A percentile compares a stretch with the other conserved stretches of the same genome.
phyloP scores from a whole-genome alignment of 2,113 vertebrate genomes.

The Regulus satrapa region DNA sequence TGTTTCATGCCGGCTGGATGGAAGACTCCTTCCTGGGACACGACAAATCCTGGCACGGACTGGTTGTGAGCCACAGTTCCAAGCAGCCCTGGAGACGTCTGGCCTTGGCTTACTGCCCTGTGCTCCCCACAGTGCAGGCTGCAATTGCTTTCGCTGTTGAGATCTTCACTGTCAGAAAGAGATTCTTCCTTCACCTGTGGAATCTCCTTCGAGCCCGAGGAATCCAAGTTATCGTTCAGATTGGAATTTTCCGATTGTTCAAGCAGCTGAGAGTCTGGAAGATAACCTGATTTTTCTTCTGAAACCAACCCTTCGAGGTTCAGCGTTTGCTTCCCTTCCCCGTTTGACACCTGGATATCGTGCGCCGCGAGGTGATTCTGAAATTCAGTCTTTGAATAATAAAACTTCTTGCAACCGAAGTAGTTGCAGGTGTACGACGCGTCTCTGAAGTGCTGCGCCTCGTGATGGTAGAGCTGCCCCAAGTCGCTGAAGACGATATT shows the following conservation, averaged over 20 bases:
- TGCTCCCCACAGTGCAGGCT: conserved; percentile 70
- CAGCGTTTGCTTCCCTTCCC: conserved; percentile 54
- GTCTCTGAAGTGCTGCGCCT: conserved; percentile 96
- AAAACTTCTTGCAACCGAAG: conserved; percentile 89
- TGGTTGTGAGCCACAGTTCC: conserved; percentile 49
- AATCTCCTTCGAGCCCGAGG: conserved; percentile 55
- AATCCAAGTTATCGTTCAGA: conserved; percentile 47
- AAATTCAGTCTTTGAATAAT: conserved; percentile 92
- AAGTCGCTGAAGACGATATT: conserved; percentile 89
- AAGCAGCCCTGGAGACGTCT: background rate
- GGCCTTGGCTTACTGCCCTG: conserved; percentile 47
- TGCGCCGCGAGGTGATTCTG: conserved; percentile 87
- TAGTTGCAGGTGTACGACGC: conserved; percentile 88
- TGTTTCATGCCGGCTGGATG: conserved; percentile 63
- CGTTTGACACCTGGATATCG: conserved; percentile 77
- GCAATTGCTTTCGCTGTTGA: conserved; percentile 71
- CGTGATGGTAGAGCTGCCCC: conserved; percentile 93
- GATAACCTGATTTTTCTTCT: conserved; percentile 44
- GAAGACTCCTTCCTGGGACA: conserved; percentile 72
- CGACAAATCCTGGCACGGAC: conserved; percentile 46
- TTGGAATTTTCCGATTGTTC: conserved; percentile 53
- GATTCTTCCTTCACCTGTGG: conserved; percentile 60
- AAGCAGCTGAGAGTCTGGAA: conserved; percentile 46
- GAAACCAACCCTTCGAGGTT: conserved; percentile 56
- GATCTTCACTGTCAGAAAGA: conserved; percentile 54